Base-by-base conservation (phyloP, 2,888 invertebrate genomes). In the Digitonthophagus gazella region DNA sequence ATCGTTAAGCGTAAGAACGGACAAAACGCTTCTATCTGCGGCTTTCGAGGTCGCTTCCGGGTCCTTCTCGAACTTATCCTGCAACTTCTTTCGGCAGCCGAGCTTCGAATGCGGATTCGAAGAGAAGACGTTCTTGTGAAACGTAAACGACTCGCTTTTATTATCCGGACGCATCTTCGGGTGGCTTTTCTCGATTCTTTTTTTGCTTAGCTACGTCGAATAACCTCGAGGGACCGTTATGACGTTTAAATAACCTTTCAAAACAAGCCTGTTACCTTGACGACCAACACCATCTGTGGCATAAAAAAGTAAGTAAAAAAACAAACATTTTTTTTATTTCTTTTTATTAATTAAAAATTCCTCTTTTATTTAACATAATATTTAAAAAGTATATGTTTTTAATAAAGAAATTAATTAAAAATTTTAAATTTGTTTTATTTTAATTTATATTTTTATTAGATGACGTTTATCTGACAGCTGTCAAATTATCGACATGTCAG, bases 1-100 rank as follows among this genome's bases (percentile, higher is more conserved):
- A 77, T 88, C 90, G 44, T 87, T 87, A 56, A 90, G 84, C 77
- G 81, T 85, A 82, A 82, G 83, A 80, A 79, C 76, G 2, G 81
- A 81, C 66, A 82, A 73, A 20, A 82, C 77, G 58, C 79, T 80
- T 58, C 78, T 74, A 69, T 81, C 78, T 28, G 71, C 72, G 55
- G 71, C 69, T 14, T 64, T 15, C 56, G 72, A 72, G 15, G 72
- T 72, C 58, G 70, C 72, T 57, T 77, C 76, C 20, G 65, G 57
- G 22, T 74, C 73, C 3, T 71, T 71, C n/a, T 80, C 78, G 68
- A 81, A 82, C 64, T 75, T 76, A 57, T 80, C 77, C 69, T 82
- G 79, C 55, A 83, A 72, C 69, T 80, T 80, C 70, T 78, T 76
- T 18, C 82, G 75, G 68, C 82, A 82, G 69, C 79, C 75, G 56